These are phyloP conservation scores for Heptranchias perlo DNA, from an alignment of 2,113 vertebrate species.

Conservation along the genomic window DNA sequence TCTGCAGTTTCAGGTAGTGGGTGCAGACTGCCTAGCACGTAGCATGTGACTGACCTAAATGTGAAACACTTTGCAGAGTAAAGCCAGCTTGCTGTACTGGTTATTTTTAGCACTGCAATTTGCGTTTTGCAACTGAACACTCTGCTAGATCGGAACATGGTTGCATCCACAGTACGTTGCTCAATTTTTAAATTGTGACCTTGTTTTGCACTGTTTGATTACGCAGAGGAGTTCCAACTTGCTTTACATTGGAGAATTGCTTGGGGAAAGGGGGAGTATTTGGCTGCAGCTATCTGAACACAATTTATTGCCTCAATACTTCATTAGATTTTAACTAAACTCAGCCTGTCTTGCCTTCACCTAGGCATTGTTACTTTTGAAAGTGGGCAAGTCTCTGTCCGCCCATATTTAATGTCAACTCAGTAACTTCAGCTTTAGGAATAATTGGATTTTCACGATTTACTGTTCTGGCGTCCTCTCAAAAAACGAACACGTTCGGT, in stretches of 20 bases:
- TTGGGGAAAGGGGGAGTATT: neutral
- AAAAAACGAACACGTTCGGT: neutral
- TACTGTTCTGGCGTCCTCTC: neutral
- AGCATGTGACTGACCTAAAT: neutral
- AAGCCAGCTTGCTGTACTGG: neutral
- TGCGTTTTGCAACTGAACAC: neutral
- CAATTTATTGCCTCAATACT: neutral
- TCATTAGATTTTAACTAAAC: neutral
- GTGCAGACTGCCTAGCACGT: neutral
- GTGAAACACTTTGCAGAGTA: neutral
- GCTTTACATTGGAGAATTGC: neutral
- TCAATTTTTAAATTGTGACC: neutral
- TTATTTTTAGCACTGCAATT: slow-evolving; percentile 11
- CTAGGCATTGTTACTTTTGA: neutral
- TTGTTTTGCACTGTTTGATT: neutral
- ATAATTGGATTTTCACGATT: neutral
- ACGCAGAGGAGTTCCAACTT: neutral
- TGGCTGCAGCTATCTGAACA: neutral
- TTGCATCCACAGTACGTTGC: neutral
- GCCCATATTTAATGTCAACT: neutral
- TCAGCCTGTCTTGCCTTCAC: neutral
- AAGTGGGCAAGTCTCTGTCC: neutral
- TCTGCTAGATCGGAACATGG: neutral
- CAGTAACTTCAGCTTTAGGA: neutral
- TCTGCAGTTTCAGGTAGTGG: neutral